These are phyloP conservation scores for Xestia ashworthii DNA, from an alignment of 2,888 invertebrate species.

Conservation along the genomic window DNA sequence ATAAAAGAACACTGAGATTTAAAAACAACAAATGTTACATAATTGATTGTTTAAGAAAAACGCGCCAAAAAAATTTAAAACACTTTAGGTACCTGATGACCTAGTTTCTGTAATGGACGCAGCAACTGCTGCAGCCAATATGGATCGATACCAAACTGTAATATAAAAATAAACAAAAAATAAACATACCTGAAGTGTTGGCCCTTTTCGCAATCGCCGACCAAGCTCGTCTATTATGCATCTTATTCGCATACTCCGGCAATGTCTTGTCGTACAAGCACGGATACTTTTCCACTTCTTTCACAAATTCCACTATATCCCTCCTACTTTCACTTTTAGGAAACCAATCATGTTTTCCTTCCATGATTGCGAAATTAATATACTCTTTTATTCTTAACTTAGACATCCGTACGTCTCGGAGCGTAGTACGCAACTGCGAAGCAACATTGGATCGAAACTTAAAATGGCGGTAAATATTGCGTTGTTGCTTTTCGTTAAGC, in stretches of 20 bases:
- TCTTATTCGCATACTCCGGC: constrained; percentile 67
- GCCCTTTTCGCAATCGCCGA: constrained; percentile 61
- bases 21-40: too few species aligned
- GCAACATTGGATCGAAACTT: constrained; percentile 60
- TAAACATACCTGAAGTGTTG: constrained; percentile 54
- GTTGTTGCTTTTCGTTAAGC: constrained; percentile 20
- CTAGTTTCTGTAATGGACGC: constrained; percentile 22
- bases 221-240: constrained; percentile 66
- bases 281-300: constrained; percentile 68
- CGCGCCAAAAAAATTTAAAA: constrained; percentile 30
- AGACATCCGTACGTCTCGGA: constrained; percentile 44
- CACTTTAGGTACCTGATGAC: constrained; percentile 20
- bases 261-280: constrained; percentile 69
- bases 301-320: constrained; percentile 70
- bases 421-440: constrained; percentile 65
- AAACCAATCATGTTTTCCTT: constrained; percentile 59
- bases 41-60: constrained; percentile 1
- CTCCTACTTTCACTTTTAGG: constrained; percentile 61
- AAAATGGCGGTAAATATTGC: constrained; percentile 64
- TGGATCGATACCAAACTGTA: constrained; percentile 25
- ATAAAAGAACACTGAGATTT: not conserved
- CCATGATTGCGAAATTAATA: constrained; percentile 56
- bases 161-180: not conserved
- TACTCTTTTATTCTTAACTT: constrained; percentile 20
- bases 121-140: constrained; percentile 8